Conservation (phyloP, 2,797 vertebrate species). For the Simalia tracyae region DNA sequence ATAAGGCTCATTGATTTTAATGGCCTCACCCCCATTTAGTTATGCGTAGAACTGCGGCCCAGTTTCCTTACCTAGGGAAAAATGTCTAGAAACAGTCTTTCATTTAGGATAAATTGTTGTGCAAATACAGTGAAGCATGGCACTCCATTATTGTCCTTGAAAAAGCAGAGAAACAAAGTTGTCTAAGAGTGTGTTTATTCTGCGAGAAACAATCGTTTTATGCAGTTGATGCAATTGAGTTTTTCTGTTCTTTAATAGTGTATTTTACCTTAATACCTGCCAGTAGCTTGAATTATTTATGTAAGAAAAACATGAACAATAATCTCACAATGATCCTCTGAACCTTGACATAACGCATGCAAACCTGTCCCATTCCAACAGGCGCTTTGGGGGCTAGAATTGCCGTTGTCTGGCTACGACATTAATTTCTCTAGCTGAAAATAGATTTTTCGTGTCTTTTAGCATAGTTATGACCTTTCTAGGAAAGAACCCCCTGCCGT, state of each 20-base stretch:
- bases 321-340: neutral
- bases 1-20: neutral
- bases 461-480: neutral
- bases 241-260: neutral
- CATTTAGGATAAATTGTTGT: neutral
- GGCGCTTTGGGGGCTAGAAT: neutral
- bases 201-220: neutral
- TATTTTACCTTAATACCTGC: constrained; percentile 14
- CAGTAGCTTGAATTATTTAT: constrained; percentile 25
- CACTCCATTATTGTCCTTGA: neutral
- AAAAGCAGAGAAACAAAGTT: neutral
- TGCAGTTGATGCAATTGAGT: neutral
- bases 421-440: neutral
- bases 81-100: neutral
- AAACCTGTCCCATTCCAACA: neutral
- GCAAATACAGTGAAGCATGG: neutral
- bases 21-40: neutral
- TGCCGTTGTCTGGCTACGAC: neutral
- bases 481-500: neutral
- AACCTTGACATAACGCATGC: constrained; percentile 2
- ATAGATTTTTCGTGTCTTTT: neutral
- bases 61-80: no score
- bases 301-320: neutral
- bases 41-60: neutral
- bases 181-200: neutral